Percentiles rank a stretch among this genome's conserved stretches.
phyloP scores from a whole-genome alignment of 2,797 vertebrate species.

The Ambastaia sidthimunki region DNA sequence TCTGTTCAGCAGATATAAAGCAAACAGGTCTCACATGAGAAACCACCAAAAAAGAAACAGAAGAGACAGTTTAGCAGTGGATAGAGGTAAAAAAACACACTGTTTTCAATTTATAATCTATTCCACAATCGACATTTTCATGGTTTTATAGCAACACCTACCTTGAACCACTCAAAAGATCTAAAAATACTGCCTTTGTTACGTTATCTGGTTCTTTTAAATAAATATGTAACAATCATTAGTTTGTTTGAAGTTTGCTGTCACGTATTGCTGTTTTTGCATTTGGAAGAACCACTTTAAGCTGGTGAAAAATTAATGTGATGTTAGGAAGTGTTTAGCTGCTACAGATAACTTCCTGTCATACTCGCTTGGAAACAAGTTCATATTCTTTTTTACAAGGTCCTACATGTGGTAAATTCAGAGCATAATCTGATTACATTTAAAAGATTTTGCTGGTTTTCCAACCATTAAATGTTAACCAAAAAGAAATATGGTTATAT shows the following conservation, averaged over 20 bases:
- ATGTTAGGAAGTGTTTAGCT: not conserved
- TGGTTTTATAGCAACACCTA: not conserved
- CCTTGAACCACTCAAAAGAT: not conserved
- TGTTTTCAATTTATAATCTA: not conserved
- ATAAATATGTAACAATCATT: not conserved
- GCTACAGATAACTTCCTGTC: not conserved
- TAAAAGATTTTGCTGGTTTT: not conserved
- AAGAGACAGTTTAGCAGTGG: not conserved
- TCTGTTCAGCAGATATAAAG: conserved; percentile 10
- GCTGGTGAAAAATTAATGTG: conserved; percentile 17
- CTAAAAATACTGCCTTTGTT: not conserved
- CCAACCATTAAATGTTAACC: not conserved
- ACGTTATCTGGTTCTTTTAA: not conserved
- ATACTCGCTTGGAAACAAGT: not conserved
- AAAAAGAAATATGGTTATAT: not conserved
- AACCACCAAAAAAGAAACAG: not conserved
- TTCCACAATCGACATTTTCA: not conserved
- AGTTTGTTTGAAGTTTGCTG: not conserved
- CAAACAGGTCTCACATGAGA: not conserved
- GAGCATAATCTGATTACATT: not conserved
- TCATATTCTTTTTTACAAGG: not conserved
- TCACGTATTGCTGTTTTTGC: not conserved
- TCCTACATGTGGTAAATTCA: not conserved
- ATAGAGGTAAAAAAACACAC: conserved; percentile 3
- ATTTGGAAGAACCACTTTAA: conserved; percentile 19